Base-by-base conservation (phyloP, 2,113 vertebrate species). In the Sorex fumeus region DNA sequence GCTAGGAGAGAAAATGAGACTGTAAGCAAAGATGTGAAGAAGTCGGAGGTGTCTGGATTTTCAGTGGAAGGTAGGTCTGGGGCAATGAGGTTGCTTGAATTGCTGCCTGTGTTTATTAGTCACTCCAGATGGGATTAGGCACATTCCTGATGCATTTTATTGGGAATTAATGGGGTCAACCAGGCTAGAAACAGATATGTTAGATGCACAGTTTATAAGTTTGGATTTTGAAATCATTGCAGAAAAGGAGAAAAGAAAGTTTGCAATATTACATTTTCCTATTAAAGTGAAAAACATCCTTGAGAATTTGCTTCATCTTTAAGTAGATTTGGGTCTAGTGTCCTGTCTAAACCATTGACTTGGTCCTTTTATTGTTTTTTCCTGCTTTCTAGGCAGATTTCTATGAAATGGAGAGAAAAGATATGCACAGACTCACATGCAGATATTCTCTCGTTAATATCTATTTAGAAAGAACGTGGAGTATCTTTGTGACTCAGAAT, bases 181-280 rank as follows among this genome's bases (percentile, higher is more conserved):
- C 89, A 53, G 75, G 66, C 50, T 93, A 94, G 81, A 93, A 83
- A 78, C 72, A 87, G 12, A 93, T 76, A n/a, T 16, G 40, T 53
- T 74, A 57, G 19, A 23, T 53, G 3, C 18, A 80, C 4, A 64
- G 21, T 67, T 82, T 53, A 13, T n/a, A 77, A 86, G 25, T 87
- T 81, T 57, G 64, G 25, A 3, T 36, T 88, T n/a, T 93, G 50
- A 90, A 91, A 84, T 89, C 36, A 16, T 57, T 84, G 70, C 23
- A 30, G 53, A 69, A 87, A 47, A 40, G 84, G 67, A 95, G 57
- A 79, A 85, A 79, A 87, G 75, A 82, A 93, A 76, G 84, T 36
- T 6, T 87, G 43, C 15, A 85, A 53, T 27, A 80, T 23, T 90
- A 19, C 88, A 50, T 76, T 70, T 71, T 86, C 23, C 36, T 74